These are phyloP conservation scores for Heliconius congener DNA, from an alignment of 1,140 invertebrate genomes.

Conservation along the genomic window DNA sequence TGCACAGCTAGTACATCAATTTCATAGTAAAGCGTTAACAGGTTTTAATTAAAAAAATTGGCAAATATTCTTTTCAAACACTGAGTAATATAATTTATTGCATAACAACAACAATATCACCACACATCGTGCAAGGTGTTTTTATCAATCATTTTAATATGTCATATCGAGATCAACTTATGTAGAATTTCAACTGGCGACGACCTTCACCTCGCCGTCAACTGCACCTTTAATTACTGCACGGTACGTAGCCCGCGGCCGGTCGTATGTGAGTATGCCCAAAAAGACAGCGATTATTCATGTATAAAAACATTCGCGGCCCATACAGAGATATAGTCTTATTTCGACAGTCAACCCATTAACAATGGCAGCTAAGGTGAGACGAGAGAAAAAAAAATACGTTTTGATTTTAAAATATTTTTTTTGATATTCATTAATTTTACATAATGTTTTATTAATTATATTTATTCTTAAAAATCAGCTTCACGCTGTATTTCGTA, in stretches of 20 bases:
- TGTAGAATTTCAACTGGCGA: conserved; percentile 24
- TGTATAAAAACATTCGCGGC: conserved; percentile 53
- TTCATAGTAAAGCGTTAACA: no score
- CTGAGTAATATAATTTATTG: neutral
- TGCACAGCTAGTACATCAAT: no score
- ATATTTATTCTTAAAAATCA: no score
- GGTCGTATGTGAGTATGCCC: conserved; percentile 42
- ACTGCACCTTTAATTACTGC: conserved; percentile 45
- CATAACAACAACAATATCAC: neutral
- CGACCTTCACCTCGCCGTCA: conserved; percentile 54
- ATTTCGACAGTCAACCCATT: conserved; percentile 40
- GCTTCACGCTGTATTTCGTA: no score
- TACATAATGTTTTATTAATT: neutral
- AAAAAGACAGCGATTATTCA: conserved; percentile 40
- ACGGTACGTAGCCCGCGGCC: conserved; percentile 38
- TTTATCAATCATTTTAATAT: conserved; percentile 4
- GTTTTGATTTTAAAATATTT: neutral
- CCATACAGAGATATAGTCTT: conserved; percentile 45
- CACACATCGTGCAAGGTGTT: conserved; percentile 13
- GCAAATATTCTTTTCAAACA: no score
- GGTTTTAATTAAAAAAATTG: no score
- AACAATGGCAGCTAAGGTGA: conserved; percentile 58
- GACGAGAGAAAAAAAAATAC: neutral
- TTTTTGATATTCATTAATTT: neutral
- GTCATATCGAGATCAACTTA: conserved; percentile 28